Conservation (phyloP, 2,888 invertebrate species). For the Eilema griseolum region DNA sequence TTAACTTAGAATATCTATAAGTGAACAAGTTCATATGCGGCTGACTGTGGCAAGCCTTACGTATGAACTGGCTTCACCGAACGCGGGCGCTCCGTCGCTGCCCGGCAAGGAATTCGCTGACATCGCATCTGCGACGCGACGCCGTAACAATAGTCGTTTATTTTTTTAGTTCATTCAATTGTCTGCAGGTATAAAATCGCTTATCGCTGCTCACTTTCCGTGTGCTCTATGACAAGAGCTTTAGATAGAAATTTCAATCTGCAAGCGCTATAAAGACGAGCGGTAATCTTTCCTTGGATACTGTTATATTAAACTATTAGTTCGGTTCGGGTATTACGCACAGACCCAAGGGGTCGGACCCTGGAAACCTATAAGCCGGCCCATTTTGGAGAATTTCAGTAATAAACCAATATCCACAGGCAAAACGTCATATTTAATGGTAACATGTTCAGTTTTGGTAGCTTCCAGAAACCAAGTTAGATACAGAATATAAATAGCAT, state of each 20-base stretch:
- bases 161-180: neutral
- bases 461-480: neutral
- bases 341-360: conserved; percentile 35
- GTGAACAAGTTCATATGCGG: too few species aligned
- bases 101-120: too few species aligned
- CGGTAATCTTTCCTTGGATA: conserved; percentile 42
- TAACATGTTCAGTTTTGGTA: neutral
- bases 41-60: too few species aligned
- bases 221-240: conserved; percentile 6
- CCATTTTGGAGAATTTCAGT: conserved; percentile 39
- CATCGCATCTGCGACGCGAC: too few species aligned
- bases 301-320: conserved; percentile 53
- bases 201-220: neutral
- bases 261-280: conserved; percentile 40
- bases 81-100: too few species aligned
- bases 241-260: conserved; percentile 43
- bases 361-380: conserved; percentile 30
- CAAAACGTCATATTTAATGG: neutral
- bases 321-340: conserved; percentile 34
- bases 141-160: too few species aligned
- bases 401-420: conserved; percentile 30
- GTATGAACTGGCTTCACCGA: too few species aligned
- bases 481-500: too few species aligned
- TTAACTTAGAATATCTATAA: too few species aligned
- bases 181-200: neutral